Evolutionary conservation across 2,113 vertebrate species (phyloP).

Genomic region (Halichoerus grypus): DNA sequence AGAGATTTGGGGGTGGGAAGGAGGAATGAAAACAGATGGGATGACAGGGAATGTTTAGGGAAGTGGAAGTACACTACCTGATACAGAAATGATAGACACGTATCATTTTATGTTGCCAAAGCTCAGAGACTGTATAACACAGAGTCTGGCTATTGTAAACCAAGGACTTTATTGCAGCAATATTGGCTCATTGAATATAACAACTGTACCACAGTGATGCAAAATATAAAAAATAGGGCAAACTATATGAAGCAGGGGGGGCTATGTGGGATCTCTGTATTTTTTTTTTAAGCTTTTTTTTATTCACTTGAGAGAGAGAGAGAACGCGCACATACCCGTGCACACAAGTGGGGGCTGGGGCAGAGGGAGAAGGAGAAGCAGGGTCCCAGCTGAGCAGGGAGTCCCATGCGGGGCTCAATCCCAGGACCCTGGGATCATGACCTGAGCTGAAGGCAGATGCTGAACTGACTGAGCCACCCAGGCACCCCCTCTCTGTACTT

Average conservation of each 20-base stretch:
- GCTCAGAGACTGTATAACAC: background rate
- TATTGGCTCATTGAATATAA: background rate
- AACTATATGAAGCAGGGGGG: background rate
- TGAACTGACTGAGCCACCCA: background rate
- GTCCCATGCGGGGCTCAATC: background rate
- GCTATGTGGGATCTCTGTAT: background rate
- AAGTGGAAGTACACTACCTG: background rate
- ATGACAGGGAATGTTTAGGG: background rate
- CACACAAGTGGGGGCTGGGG: background rate
- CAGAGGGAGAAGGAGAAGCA: background rate
- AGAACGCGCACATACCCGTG: fast-evolving
- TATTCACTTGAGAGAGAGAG: background rate
- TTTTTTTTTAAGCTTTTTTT: background rate
- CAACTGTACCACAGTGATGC: background rate
- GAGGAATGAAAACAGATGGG: background rate
- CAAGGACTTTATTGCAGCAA: background rate
- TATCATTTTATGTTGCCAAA: background rate
- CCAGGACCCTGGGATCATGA: background rate
- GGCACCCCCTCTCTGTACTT: background rate
- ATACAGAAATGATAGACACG: background rate
- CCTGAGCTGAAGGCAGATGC: background rate
- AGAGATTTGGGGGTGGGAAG: background rate
- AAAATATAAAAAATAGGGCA: background rate
- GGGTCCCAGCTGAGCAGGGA: background rate
- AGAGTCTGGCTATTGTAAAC: background rate